phyloP scores from a whole-genome alignment of 1,140 invertebrate genomes.

The Hirudo medicinalis region DNA sequence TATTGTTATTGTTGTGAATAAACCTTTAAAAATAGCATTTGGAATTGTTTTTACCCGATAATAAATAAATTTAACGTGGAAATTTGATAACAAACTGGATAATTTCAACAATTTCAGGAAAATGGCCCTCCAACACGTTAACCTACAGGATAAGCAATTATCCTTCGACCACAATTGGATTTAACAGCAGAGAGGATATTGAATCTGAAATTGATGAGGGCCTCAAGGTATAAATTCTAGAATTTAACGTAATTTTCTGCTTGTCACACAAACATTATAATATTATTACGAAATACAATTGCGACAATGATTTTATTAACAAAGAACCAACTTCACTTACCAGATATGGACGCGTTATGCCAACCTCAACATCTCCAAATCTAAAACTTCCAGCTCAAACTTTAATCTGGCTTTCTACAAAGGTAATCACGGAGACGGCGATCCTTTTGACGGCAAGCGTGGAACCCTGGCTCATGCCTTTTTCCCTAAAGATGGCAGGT shows the following conservation, averaged over 20 bases:
- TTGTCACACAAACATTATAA: background rate
- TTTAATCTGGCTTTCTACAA: slow-evolving; percentile 13
- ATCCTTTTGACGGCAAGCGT: slow-evolving; percentile 50
- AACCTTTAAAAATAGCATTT: background rate
- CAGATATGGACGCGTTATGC: background rate
- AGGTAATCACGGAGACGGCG: slow-evolving; percentile 67
- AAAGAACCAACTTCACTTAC: background rate
- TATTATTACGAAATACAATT: background rate
- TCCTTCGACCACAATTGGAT: background rate
- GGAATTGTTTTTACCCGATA: no score
- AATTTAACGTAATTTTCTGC: background rate
- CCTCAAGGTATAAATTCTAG: background rate
- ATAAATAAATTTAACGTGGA: background rate
- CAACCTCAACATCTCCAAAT: background rate
- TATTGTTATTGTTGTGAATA: background rate
- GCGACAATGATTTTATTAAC: background rate
- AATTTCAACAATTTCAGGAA: background rate
- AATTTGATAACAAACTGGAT: background rate
- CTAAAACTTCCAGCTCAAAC: slow-evolving; percentile 19
- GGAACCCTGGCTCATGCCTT: slow-evolving; percentile 70
- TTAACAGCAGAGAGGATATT: background rate
- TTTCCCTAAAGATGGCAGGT: slow-evolving; percentile 60
- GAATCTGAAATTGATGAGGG: background rate
- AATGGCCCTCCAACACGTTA: background rate
- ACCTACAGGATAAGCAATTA: background rate